Percentiles rank a stretch among this genome's conserved stretches.
Conservation (phyloP, 2,113 vertebrate species). For the Polypterus bichir region DNA sequence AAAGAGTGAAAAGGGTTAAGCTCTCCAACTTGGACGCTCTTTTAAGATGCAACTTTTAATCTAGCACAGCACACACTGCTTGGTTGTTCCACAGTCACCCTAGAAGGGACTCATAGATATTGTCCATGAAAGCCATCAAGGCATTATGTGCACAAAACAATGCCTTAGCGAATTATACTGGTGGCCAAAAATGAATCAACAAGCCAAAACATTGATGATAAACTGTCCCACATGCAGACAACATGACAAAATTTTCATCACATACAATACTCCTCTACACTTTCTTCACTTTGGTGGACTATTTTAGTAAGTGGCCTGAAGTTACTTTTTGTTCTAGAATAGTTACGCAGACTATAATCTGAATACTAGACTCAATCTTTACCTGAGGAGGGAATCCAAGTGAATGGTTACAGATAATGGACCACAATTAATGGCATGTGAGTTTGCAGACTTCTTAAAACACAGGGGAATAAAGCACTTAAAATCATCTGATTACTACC, state of each 20-base stretch:
- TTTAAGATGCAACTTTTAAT: too few relatives aligned
- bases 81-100: constrained; percentile 9
- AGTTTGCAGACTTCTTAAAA: constrained; percentile 11
- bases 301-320: constrained; percentile 14
- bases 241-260: constrained; percentile 9
- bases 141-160: constrained; percentile 15
- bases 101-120: constrained; percentile 11
- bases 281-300: constrained; percentile 13
- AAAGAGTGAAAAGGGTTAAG: too few relatives aligned
- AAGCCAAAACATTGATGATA: constrained; percentile 9
- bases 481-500: constrained; percentile 6
- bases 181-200: constrained; percentile 16
- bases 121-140: constrained; percentile 12
- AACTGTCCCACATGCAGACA: constrained; percentile 12
- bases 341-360: constrained; percentile 12
- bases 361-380: constrained; percentile 1
- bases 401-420: constrained; percentile 13
- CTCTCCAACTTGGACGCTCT: too few relatives aligned
- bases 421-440: constrained; percentile 14
- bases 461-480: constrained; percentile 9
- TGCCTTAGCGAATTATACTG: constrained; percentile 10
- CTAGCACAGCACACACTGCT: background rate
- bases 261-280: constrained; percentile 10
- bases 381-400: constrained; percentile 13
- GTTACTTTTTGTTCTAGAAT: constrained; percentile 1